A percentile compares a stretch with the other conserved stretches of the same genome.
phyloP scores from a whole-genome alignment of 2,113 vertebrate species.

The Odocoileus hemionus region DNA sequence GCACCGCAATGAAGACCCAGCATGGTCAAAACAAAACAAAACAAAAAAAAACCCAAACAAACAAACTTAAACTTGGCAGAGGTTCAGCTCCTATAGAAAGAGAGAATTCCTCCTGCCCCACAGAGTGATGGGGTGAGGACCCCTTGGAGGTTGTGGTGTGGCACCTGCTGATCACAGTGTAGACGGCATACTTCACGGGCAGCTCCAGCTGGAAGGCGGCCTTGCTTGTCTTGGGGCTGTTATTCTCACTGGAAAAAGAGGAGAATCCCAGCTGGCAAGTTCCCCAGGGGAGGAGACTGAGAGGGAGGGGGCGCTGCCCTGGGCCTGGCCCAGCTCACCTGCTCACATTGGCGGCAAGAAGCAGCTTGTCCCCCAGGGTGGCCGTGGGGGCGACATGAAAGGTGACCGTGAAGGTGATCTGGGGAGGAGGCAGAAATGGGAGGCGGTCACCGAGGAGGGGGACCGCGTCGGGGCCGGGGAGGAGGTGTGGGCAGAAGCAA shows the following conservation, averaged over 20 bases:
- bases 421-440: not conserved
- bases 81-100: too few species aligned
- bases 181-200: constrained; percentile 25
- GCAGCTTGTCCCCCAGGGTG: constrained; percentile 7
- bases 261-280: not conserved
- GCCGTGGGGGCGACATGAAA: constrained; percentile 60
- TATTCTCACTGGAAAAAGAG: constrained; percentile 53
- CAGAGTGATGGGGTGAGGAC: not conserved
- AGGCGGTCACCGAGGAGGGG: not conserved
- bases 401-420: constrained; percentile 55
- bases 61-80: not conserved
- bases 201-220: not conserved
- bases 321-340: constrained; percentile 21
- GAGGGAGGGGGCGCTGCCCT: fast-evolving
- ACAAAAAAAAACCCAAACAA: not conserved
- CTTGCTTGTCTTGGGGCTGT: constrained; percentile 5
- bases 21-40: not conserved
- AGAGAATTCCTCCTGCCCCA: not conserved
- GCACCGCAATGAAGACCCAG: not conserved
- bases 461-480: too few species aligned
- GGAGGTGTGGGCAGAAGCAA: fast-evolving
- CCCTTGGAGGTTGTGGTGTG: not conserved
- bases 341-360: constrained; percentile 24
- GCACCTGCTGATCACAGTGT: constrained; percentile 59
- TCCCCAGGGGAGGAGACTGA: not conserved